These are phyloP conservation scores for Laticauda colubrina DNA, from an alignment of 2,113 vertebrate genomes.

Conservation along the genomic window DNA sequence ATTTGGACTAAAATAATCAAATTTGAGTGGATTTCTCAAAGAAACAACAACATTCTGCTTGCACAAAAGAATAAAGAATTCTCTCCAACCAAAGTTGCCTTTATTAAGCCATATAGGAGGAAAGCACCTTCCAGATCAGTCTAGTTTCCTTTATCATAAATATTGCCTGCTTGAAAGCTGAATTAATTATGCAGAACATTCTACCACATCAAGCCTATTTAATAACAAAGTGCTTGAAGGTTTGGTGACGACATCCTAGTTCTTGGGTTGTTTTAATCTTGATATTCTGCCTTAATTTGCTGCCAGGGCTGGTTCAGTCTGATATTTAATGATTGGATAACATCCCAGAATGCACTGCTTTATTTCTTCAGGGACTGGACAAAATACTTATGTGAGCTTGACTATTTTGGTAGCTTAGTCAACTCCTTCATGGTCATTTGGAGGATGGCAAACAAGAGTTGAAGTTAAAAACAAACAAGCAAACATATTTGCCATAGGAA, in stretches of 20 bases:
- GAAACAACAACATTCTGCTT: not conserved
- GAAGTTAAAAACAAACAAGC: not conserved
- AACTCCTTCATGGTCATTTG: not conserved
- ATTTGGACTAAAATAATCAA: not conserved
- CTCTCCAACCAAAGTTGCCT: not conserved
- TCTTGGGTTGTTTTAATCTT: not conserved
- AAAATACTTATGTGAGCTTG: not conserved
- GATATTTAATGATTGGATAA: not conserved
- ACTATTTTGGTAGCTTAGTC: not conserved
- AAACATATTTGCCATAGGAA: not conserved
- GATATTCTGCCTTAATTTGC: not conserved
- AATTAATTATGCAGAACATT: not conserved
- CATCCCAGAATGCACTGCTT: not conserved
- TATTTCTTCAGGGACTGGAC: not conserved
- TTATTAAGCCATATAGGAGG: not conserved
- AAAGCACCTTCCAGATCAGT: rapidly evolving
- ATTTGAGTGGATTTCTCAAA: not conserved
- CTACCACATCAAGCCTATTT: not conserved
- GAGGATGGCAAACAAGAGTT: not conserved
- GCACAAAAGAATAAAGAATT: not conserved
- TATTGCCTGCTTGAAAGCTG: not conserved
- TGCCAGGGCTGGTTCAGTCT: not conserved
- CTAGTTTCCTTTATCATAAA: not conserved
- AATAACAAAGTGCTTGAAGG: not conserved
- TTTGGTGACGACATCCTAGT: not conserved